phyloP scores from a whole-genome alignment of 2,797 vertebrate species.

The Loriculus beryllinus region DNA sequence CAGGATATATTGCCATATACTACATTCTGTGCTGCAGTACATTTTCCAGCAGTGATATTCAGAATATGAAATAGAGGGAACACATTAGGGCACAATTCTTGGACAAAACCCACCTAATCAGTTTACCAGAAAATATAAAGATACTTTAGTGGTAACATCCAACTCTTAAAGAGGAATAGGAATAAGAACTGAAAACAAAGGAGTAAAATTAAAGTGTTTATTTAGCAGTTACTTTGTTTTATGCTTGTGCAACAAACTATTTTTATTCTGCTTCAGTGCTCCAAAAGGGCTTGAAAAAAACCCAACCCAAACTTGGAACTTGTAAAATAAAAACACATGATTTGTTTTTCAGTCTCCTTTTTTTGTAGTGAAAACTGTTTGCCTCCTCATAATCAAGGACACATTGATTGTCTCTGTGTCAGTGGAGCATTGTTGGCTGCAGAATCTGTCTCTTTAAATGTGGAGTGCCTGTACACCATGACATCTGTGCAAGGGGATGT shows the following conservation, averaged over 20 bases:
- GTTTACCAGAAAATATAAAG: conserved; percentile 22
- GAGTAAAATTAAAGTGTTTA: conserved; percentile 32
- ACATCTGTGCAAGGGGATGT: neutral
- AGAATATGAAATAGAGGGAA: conserved; percentile 50
- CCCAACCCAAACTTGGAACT: conserved; percentile 52
- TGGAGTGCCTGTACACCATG: neutral
- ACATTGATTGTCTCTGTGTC: conserved; percentile 33
- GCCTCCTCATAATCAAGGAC: conserved; percentile 49
- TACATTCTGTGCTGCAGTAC: conserved; percentile 42
- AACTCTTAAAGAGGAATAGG: neutral
- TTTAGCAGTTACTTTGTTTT: conserved; percentile 61
- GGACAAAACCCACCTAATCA: conserved; percentile 26
- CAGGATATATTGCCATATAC: conserved; percentile 76
- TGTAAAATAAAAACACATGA: conserved; percentile 61
- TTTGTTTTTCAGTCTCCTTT: conserved; percentile 48
- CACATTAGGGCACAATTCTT: neutral
- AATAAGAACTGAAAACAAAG: neutral
- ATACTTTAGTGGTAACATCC: neutral
- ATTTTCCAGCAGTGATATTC: conserved; percentile 74
- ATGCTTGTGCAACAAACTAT: conserved; percentile 61
- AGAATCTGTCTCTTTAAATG: neutral
- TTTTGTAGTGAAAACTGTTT: conserved; percentile 48
- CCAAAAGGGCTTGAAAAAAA: conserved; percentile 44
- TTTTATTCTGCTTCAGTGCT: conserved; percentile 52
- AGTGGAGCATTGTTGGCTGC: neutral